phyloP scores from a whole-genome alignment of 2,113 vertebrate genomes.

The Merops nubicus region DNA sequence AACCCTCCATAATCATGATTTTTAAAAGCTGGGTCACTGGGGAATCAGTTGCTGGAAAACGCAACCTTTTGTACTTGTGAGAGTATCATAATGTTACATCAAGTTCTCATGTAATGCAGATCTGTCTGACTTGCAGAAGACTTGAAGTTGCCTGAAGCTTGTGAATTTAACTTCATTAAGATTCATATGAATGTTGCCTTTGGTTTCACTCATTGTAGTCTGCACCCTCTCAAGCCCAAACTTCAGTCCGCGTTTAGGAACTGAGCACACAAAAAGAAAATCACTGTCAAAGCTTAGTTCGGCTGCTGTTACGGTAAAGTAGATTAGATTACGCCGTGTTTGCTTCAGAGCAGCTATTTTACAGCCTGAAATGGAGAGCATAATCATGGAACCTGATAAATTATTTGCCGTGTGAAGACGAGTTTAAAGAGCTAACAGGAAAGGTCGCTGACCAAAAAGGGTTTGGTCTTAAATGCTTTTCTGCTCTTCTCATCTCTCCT shows the following conservation, averaged over 20 bases:
- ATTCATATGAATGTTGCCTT: slow-evolving; percentile 45
- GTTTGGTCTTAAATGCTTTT: background rate
- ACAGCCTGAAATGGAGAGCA: background rate
- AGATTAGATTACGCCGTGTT: background rate
- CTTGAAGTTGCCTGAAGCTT: background rate
- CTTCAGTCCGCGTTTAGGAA: background rate
- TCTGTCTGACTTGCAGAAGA: background rate
- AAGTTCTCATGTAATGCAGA: slow-evolving; percentile 17
- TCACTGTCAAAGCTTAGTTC: background rate
- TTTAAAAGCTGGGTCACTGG: slow-evolving; percentile 43
- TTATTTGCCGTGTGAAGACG: background rate
- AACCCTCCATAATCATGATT: background rate
- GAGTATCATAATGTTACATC: slow-evolving; percentile 6
- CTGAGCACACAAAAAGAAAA: background rate
- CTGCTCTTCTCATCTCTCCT: background rate
- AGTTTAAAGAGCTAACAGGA: background rate
- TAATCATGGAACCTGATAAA: background rate
- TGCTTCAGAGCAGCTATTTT: background rate
- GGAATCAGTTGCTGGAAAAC: slow-evolving; percentile 32
- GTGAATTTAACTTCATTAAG: slow-evolving; percentile 39
- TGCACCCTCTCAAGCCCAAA: background rate
- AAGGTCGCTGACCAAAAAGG: background rate
- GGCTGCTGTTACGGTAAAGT: background rate
- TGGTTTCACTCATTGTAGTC: slow-evolving; percentile 21
- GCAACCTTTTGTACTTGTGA: slow-evolving; percentile 10